Evolutionary conservation across 2,797 vertebrate genomes (phyloP).

Genomic region (Apogon hyalosoma): DNA sequence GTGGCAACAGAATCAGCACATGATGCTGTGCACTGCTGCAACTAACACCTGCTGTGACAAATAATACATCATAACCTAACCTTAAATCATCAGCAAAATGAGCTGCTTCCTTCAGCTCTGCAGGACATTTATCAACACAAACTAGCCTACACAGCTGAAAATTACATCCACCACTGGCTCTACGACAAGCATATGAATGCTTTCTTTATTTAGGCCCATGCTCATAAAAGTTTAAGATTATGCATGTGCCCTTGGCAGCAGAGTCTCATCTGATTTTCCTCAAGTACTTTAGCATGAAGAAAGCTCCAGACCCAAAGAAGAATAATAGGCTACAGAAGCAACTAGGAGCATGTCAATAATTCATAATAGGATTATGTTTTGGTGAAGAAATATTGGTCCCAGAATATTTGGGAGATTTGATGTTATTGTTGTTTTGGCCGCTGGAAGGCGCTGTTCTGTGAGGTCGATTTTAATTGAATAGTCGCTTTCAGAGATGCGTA

Average conservation of each 20-base stretch:
- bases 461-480: constrained; percentile 60
- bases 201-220: constrained; percentile 69
- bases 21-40: constrained; percentile 11
- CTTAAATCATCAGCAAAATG: constrained; percentile 29
- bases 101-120: constrained; percentile 17
- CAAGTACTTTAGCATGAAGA: constrained; percentile 22
- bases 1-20: constrained; percentile 12
- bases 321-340: constrained; percentile 32
- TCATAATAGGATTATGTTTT: constrained; percentile 56
- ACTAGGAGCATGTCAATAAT: constrained; percentile 62
- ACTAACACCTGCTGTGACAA: constrained; percentile 2
- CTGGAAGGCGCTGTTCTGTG: constrained; percentile 65
- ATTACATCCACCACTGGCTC: constrained; percentile 30
- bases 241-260: constrained; percentile 45
- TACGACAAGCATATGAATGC: constrained; percentile 43
- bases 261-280: constrained; percentile 29
- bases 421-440: constrained; percentile 51
- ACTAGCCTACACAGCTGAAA: constrained; percentile 25
- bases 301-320: constrained; percentile 28
- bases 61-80: constrained; percentile 23
- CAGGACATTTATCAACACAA: constrained; percentile 34
- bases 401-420: constrained; percentile 14
- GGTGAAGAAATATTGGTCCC: constrained; percentile 43
- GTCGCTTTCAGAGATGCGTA: constrained; percentile 43
- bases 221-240: constrained; percentile 71